Conservation (phyloP, 2,888 invertebrate species). For the Dryadula phaetusa region DNA sequence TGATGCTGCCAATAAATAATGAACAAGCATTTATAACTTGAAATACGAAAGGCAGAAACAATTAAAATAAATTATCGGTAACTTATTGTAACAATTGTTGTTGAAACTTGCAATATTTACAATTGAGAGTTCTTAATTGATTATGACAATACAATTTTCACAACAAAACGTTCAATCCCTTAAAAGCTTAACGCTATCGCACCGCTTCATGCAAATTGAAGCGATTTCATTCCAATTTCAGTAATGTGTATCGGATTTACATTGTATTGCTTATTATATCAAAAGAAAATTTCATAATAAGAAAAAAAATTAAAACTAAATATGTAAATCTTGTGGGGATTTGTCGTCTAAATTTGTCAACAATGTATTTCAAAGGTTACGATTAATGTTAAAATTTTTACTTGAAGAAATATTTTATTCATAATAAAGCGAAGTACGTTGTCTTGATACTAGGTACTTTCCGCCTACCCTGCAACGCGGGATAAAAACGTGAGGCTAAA, state of each 20-base stretch:
- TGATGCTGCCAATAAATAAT: no score
- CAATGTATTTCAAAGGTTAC: no score
- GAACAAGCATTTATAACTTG: no score
- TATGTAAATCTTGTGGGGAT: background rate
- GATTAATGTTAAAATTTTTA: no score
- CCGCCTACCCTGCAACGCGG: no score
- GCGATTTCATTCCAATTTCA: conserved; percentile 45
- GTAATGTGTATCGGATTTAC: conserved; percentile 42
- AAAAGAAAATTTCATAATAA: conserved; percentile 21
- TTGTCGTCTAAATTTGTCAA: no score
- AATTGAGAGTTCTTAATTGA: conserved; percentile 12
- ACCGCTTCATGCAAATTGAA: conserved; percentile 38
- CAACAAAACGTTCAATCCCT: conserved; percentile 30
- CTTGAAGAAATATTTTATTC: no score
- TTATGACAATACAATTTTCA: conserved; percentile 25
- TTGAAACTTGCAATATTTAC: background rate
- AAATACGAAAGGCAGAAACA: background rate
- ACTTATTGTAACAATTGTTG: background rate
- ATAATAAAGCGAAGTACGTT: no score
- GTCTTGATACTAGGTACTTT: no score
- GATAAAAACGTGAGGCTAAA: no score
- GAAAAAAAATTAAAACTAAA: background rate
- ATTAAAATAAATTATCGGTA: background rate
- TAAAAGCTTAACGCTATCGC: conserved; percentile 37
- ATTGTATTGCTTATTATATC: conserved; percentile 39